Evolutionary conservation across 1,140 invertebrate genomes (phyloP).

Genomic region (Drosophila pseudoananassae): DNA sequence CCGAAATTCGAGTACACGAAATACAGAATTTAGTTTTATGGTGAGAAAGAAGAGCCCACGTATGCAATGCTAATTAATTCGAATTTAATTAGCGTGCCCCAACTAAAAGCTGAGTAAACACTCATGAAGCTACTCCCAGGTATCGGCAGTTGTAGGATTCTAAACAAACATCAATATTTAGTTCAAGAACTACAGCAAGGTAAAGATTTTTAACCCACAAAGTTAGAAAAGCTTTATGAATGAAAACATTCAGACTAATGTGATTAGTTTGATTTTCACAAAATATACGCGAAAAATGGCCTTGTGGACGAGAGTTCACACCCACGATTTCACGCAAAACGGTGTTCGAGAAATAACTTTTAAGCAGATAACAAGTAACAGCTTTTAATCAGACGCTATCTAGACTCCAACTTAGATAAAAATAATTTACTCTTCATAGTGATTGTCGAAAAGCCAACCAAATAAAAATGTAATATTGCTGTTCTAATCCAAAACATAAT

Average conservation of each 20-base stretch:
- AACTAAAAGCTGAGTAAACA: conserved; percentile 27
- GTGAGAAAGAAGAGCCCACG: background rate
- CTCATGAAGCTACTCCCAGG: background rate
- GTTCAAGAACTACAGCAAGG: background rate
- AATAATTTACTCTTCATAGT: background rate
- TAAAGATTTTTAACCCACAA: conserved; percentile 6
- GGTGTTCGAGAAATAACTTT: background rate
- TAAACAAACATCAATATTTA: conserved; percentile 4
- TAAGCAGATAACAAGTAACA: background rate
- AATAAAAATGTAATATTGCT: conserved; percentile 6
- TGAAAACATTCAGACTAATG: conserved; percentile 11
- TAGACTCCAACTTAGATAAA: conserved; percentile 12
- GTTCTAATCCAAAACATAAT: conserved; percentile 3
- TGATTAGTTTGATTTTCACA: background rate
- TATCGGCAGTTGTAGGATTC: background rate
- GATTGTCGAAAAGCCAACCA: background rate
- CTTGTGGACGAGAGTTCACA: background rate
- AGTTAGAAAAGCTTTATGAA: conserved; percentile 11
- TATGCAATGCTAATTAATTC: conserved; percentile 23
- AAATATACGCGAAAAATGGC: background rate
- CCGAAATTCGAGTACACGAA: conserved; percentile 5
- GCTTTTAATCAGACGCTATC: conserved; percentile 1
- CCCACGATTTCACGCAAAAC: background rate
- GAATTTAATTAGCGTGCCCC: conserved; percentile 35
- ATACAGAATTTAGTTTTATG: conserved; percentile 10